Evolutionary conservation across 2,888 invertebrate species (phyloP).

Genomic region (Apeira syringaria): DNA sequence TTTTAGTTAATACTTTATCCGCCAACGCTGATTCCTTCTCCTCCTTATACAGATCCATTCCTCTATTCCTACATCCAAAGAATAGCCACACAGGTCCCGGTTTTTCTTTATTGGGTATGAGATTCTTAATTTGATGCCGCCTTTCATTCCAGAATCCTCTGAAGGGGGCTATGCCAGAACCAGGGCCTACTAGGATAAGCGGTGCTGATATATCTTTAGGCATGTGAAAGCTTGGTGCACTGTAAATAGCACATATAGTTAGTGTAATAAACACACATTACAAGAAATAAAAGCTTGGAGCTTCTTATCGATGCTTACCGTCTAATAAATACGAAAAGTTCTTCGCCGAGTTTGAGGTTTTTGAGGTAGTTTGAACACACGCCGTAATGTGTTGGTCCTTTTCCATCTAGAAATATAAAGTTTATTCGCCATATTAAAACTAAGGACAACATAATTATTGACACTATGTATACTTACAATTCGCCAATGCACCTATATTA

Average conservation of each 20-base stretch:
- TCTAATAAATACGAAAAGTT: conserved; percentile 90
- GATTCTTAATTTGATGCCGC: conserved; percentile 47
- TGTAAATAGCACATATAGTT: conserved; percentile 60
- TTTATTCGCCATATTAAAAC: too few relatives aligned
- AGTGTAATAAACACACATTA: conserved; percentile 4
- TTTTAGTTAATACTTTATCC: conserved; percentile 87
- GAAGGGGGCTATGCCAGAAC: conserved; percentile 97
- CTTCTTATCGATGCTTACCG: conserved; percentile 78
- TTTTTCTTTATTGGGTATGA: conserved; percentile 36
- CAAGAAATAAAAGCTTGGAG: neutral
- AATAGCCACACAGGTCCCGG: conserved; percentile 88
- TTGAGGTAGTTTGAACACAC: conserved; percentile 96
- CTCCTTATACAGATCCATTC: conserved; percentile 91
- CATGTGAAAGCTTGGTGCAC: conserved; percentile 93
- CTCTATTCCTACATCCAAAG: conserved; percentile 92
- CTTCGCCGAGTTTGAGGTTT: conserved; percentile 85
- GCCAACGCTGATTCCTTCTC: conserved; percentile 89
- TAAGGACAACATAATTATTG: too few relatives aligned
- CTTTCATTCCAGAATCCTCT: conserved; percentile 97
- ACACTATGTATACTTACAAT: too few relatives aligned
- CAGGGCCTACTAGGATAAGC: conserved; percentile 94
- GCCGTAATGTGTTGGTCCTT: conserved; percentile 92
- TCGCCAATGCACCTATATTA: too few relatives aligned
- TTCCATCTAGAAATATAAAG: too few relatives aligned
- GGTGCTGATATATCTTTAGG: conserved; percentile 90